phyloP scores from a whole-genome alignment of 53 echinoderm and acorn worm genomes.

The Arbacia lixula region DNA sequence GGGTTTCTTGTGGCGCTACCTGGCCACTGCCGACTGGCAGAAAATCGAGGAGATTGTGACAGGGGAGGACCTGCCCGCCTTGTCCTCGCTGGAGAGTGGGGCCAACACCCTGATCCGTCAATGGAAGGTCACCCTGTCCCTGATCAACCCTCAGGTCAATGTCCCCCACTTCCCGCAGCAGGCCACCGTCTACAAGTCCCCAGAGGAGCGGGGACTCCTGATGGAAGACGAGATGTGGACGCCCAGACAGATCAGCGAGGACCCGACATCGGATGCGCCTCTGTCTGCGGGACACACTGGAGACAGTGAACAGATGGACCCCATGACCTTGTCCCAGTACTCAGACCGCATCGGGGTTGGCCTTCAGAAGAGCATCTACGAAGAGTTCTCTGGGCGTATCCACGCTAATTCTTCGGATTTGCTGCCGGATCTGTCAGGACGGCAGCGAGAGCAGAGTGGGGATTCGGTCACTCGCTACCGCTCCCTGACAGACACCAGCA shows the following conservation, averaged over 20 bases:
- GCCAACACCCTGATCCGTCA: slow-evolving; percentile 87
- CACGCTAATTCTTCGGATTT: slow-evolving; percentile 16
- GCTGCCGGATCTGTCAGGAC: slow-evolving; percentile 21
- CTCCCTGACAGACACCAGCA: slow-evolving; percentile 48
- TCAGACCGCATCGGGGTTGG: slow-evolving; percentile 56
- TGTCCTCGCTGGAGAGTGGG: slow-evolving; percentile 83
- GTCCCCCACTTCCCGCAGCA: slow-evolving; percentile 65
- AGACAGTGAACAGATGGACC: slow-evolving; percentile 59
- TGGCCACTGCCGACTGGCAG: slow-evolving; percentile 65
- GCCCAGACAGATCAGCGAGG: slow-evolving; percentile 51
- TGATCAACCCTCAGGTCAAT: slow-evolving; percentile 79
- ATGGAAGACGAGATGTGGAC: slow-evolving; percentile 66
- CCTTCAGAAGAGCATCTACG: slow-evolving; percentile 82
- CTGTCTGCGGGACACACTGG: slow-evolving; percentile 46
- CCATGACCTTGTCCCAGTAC: slow-evolving; percentile 32
- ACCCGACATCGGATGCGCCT: slow-evolving; percentile 23
- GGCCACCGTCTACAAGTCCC: slow-evolving; percentile 37
- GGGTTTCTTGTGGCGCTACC: slow-evolving; percentile 82
- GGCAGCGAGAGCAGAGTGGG: slow-evolving; percentile 14
- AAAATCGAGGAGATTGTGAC: slow-evolving; percentile 84
- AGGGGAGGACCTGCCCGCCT: slow-evolving; percentile 76
- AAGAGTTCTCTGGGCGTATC: slow-evolving; percentile 80
- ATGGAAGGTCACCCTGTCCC: slow-evolving; percentile 92
- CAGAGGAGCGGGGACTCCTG: slow-evolving; percentile 52
- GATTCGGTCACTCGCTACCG: slow-evolving; percentile 38